Evolutionary conservation across 2,888 invertebrate genomes (phyloP), one percentile per base, ranked within the genome.

Genomic region (Caenorhabditis sp.): DNA sequence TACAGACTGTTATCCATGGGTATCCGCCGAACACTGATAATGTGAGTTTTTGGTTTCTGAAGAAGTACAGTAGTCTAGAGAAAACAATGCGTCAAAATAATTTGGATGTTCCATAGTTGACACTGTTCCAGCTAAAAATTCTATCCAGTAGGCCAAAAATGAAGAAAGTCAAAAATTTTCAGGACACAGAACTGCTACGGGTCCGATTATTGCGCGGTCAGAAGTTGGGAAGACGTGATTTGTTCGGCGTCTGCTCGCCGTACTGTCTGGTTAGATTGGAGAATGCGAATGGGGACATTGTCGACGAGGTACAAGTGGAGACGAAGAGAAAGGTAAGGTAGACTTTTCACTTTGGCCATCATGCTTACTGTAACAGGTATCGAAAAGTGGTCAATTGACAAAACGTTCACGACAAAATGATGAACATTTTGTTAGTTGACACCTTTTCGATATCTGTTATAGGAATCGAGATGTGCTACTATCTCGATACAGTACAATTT

Each of bases 161-260:
- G 5, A 4, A 31, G 22, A 8, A 14, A 24, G 14, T 26, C 26
- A 26, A 1, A 22, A 22, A 28, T 35, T 41, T 68, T 14, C 54
- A 98, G 97, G 93, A 96, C 96, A 91, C 96, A 95, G 89, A 96
- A 95, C 91, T 96, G 93, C 94, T 97, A 93, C 95, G 96, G 91
- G 94, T 97, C 93, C 95, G 95, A 93, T 95, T 97, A 85, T 94
- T 96, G 88, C 95, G 95, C 89, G 97, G 96, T 51, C 28, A 58
- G 28, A 95, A 96, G 90, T 94, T 99, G 92, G 98, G 98, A 76
- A 97, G 97, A 93, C 98, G 98, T 93, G 98, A 99, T 93, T 97
- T 99, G 92, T 98, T 99, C 94, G 98, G 98, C 91, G 97, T 98
- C 91, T 96, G 97, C 94, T 98, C 98, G 94, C 98, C 98, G 5